A percentile compares a stretch with the other conserved stretches of the same genome.
These are phyloP conservation scores for Acrocephalus scirpaceus DNA, from an alignment of 2,797 vertebrate species.

Conservation along the genomic window DNA sequence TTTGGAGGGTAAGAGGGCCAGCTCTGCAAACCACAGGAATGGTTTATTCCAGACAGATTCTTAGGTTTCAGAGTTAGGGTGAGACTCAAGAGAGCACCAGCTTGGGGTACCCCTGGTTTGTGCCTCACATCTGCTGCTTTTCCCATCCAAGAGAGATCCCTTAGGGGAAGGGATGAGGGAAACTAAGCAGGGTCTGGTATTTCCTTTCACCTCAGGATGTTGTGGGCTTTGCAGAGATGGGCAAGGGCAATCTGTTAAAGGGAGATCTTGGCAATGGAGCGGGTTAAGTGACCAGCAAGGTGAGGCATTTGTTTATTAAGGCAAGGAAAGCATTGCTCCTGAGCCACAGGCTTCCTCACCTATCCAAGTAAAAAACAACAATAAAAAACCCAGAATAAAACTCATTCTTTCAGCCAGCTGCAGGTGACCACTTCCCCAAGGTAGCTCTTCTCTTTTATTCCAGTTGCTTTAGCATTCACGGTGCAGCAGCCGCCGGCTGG, in stretches of 20 bases:
- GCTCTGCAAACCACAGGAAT: background rate
- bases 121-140: background rate
- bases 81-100: rapidly evolving
- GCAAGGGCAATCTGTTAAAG: background rate
- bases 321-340: background rate
- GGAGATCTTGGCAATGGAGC: rapidly evolving
- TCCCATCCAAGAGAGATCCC: rapidly evolving
- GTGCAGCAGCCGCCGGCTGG: background rate
- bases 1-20: background rate
- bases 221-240: background rate
- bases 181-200: background rate
- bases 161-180: background rate
- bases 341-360: background rate
- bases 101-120: rapidly evolving
- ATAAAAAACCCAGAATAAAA: background rate
- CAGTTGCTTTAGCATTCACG: background rate
- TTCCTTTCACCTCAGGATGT: background rate
- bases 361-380: background rate
- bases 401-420: constrained; percentile 1
- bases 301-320: background rate
- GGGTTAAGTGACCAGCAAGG: background rate
- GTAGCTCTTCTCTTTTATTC: constrained; percentile 26
- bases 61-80: background rate
- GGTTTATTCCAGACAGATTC: background rate
- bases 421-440: constrained; percentile 31